A percentile compares a stretch with the other conserved stretches of the same genome.
phyloP scores from a whole-genome alignment of 2,888 invertebrate species.

The Beris morrisii region DNA sequence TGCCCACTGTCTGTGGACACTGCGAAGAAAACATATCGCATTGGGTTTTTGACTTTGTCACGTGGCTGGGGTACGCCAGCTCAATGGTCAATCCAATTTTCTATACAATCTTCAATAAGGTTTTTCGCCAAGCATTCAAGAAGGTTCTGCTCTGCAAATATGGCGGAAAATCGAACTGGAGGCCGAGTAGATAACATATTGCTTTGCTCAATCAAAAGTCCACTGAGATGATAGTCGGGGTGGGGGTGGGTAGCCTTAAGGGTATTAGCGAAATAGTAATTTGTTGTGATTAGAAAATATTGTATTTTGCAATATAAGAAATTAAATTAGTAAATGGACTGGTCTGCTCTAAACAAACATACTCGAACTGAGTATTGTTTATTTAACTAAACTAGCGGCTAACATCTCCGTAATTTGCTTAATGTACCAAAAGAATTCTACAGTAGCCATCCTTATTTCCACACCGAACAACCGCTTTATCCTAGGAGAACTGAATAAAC shows the following conservation, averaged over 20 bases:
- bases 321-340: too few relatives aligned
- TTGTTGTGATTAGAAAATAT: too few relatives aligned
- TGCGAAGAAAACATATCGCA: conserved; percentile 75
- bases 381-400: too few relatives aligned
- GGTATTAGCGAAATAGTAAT: too few relatives aligned
- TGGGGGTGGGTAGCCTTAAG: conserved; percentile 8
- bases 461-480: too few relatives aligned
- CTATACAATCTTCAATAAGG: conserved; percentile 94
- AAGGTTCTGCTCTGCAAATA: conserved; percentile 81
- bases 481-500: too few relatives aligned
- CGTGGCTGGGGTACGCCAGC: conserved; percentile 93
- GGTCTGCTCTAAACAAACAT: too few relatives aligned
- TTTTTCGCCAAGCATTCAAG: conserved; percentile 88
- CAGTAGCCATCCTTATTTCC: too few relatives aligned
- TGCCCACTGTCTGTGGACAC: conserved; percentile 79
- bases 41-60: conserved; percentile 82
- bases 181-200: conserved; percentile 28
- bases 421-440: too few relatives aligned
- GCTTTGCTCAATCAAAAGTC: conserved; percentile 24
- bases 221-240: conserved; percentile 25
- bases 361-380: too few relatives aligned
- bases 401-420: too few relatives aligned
- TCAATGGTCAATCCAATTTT: conserved; percentile 95
- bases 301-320: too few relatives aligned
- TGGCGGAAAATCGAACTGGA: conserved; percentile 22